Conservation (phyloP, 1,140 invertebrate species). For the Pectinophora gossypiella region DNA sequence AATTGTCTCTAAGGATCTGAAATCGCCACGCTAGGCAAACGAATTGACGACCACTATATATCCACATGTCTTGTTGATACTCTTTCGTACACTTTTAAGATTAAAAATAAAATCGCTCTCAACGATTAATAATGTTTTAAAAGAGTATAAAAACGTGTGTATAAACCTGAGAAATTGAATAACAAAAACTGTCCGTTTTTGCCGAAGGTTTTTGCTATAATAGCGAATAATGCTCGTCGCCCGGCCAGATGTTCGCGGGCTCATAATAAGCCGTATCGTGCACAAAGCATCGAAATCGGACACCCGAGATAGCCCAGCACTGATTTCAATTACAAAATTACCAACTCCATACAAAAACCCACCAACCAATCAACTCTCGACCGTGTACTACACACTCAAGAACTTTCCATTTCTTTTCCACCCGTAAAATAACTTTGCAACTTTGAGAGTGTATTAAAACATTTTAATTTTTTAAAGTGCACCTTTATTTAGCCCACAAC, state of each 20-base stretch:
- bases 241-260: slow-evolving; percentile 67
- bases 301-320: slow-evolving; percentile 68
- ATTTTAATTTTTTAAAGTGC: slow-evolving; percentile 69
- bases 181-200: slow-evolving; percentile 38
- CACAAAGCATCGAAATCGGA: slow-evolving; percentile 72
- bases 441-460: slow-evolving; percentile 37
- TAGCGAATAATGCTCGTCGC: slow-evolving; percentile 53
- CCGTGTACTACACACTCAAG: slow-evolving; percentile 15
- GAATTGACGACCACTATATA: no score
- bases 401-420: neutral
- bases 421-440: neutral
- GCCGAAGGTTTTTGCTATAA: slow-evolving; percentile 25
- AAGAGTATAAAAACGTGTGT: neutral
- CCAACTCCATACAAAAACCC: slow-evolving; percentile 20
- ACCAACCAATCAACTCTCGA: slow-evolving; percentile 19
- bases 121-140: no score
- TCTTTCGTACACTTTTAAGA: no score
- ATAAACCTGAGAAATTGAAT: slow-evolving; percentile 50
- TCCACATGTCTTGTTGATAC: no score
- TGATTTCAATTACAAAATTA: slow-evolving; percentile 47
- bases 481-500: slow-evolving; percentile 43
- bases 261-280: slow-evolving; percentile 72
- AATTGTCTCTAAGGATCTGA: no score
- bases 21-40: no score
- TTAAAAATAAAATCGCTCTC: no score